Evolutionary conservation across 2,113 vertebrate species (phyloP), one percentile per base, ranked within the genome.

Genomic region (Cryptotis parvus): DNA sequence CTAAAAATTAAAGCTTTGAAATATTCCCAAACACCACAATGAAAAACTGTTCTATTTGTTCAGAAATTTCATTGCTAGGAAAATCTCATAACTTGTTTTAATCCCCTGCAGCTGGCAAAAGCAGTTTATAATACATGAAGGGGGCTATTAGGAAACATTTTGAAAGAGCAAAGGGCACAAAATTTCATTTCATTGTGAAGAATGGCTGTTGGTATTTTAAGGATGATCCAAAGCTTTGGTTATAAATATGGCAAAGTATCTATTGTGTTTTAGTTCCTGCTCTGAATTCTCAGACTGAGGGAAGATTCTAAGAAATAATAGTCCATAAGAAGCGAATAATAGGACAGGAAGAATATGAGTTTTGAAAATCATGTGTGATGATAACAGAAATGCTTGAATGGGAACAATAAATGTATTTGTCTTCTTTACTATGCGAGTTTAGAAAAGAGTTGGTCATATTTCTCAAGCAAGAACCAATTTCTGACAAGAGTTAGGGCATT

Each of bases 41-140:
- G 95, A 92, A 96, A 92, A 95, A 84, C 84, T 61, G 31, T 89
- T 89, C 89, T 96, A 75, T 95, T 95, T 95, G 91, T 95, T 92
- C 80, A 91, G 69, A 92, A 92, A 91, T 89, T 96, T 97, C 96
- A 97, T 76, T 93, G 87, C 91, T 93, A 95, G 95, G 96, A 96
- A 58, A 97, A 95, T 92, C 96, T 91, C 91, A 69, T 97, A 96
- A 97, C 91, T 73, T 73, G 66, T 84, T 91, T 94, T 95, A 95
- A 95, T 94, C 70, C 92, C 89, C 87, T 94, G 89, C 94, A 95
- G 95, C 95, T 96, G 96, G 94, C 77, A 91, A 96, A 96, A 92
- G 41, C 31, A 55, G 87, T 63, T 45, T 73, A 79, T 75, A 76
- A 92, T 94, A 90, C 84, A 70, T 9, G 33, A 20, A 73, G 73